These are phyloP conservation scores for Ariopsis seemanni DNA, from an alignment of 2,113 vertebrate species.

Conservation along the genomic window DNA sequence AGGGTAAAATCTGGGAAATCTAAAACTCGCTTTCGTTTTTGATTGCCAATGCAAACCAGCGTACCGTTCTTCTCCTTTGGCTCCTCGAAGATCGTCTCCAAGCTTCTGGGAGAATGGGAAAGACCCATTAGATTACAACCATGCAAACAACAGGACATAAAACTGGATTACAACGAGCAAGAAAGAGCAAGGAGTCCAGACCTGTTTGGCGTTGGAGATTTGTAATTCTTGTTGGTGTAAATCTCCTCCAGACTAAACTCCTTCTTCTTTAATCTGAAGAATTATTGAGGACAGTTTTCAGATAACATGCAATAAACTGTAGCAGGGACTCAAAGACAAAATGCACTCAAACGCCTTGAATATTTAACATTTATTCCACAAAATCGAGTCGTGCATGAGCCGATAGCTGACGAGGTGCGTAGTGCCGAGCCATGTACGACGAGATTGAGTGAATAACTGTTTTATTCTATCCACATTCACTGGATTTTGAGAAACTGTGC, in stretches of 20 bases:
- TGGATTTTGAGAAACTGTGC: no score
- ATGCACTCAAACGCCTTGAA: background rate
- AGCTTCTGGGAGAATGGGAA: constrained; percentile 71
- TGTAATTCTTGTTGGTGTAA: constrained; percentile 98
- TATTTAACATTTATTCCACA: no score
- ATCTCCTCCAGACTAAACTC: constrained; percentile 98
- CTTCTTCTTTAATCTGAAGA: constrained; percentile 88
- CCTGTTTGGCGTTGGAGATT: constrained; percentile 86
- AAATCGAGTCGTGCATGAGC: no score
- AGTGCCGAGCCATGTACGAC: no score
- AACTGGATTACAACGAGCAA: background rate
- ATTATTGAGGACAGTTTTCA: background rate
- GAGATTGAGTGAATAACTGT: no score
- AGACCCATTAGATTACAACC: background rate
- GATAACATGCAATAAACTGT: background rate
- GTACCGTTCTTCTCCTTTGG: constrained; percentile 88
- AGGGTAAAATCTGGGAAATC: constrained; percentile 93
- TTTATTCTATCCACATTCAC: no score
- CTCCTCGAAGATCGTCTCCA: constrained; percentile 97
- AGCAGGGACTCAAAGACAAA: background rate
- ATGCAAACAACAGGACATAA: background rate
- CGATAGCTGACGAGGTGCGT: no score
- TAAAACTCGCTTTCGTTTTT: constrained; percentile 87
- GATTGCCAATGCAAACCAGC: constrained; percentile 86
- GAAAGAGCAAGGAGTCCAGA: constrained; percentile 55